Percentiles rank a stretch among this genome's conserved stretches.
Evolutionary conservation across 2,888 invertebrate genomes (phyloP).

Genomic region (Diarsia rubi): DNA sequence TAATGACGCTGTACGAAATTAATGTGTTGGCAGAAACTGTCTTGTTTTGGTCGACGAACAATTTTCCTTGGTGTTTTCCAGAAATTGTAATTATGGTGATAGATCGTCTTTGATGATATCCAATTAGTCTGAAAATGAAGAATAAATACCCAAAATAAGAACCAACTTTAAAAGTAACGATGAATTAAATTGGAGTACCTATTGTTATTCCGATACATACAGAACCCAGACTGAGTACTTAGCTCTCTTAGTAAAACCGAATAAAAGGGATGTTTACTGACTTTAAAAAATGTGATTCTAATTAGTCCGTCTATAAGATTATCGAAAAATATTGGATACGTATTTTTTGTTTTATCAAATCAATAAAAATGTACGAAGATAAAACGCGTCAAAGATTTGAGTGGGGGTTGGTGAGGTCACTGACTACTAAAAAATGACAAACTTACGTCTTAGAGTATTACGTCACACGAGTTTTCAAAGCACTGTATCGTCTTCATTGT

Average conservation of each 20-base stretch:
- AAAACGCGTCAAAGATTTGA: too few relatives aligned
- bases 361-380: too few relatives aligned
- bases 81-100: not conserved
- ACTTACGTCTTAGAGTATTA: too few relatives aligned
- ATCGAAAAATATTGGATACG: too few relatives aligned
- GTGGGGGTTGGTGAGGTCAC: too few relatives aligned
- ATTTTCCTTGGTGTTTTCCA: not conserved
- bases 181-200: not conserved
- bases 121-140: not conserved
- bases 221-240: not conserved
- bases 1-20: constrained; percentile 32
- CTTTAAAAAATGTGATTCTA: too few relatives aligned
- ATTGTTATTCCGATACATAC: not conserved
- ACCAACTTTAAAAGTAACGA: not conserved
- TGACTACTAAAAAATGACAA: too few relatives aligned
- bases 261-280: too few relatives aligned
- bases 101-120: not conserved
- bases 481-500: too few relatives aligned
- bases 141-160: not conserved
- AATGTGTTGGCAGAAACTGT: constrained; percentile 23
- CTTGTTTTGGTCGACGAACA: constrained; percentile 30
- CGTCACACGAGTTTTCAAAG: too few relatives aligned
- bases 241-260: not conserved
- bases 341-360: too few relatives aligned
- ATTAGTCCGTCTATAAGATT: too few relatives aligned